Percentiles rank a stretch among this genome's conserved stretches.
These are phyloP conservation scores for Dermochelys coriacea DNA, from an alignment of 2,797 vertebrate genomes.

Conservation along the genomic window DNA sequence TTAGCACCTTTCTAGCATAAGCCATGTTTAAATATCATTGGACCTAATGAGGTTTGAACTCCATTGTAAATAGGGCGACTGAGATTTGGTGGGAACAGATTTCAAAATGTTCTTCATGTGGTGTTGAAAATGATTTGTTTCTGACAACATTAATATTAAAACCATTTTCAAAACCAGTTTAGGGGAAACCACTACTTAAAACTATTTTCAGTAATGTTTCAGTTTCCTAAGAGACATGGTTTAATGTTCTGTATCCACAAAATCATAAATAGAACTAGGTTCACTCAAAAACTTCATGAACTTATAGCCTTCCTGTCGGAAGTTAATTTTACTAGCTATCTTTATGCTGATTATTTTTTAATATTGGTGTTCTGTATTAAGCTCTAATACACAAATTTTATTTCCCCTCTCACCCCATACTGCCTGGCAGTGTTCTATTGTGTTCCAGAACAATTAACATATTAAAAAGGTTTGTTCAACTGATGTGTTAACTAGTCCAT, in stretches of 20 bases:
- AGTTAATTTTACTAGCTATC: constrained; percentile 7
- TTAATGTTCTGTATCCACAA: neutral
- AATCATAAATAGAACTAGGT: neutral
- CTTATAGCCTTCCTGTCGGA: neutral
- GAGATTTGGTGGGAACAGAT: constrained; percentile 41
- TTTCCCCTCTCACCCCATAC: constrained; percentile 22
- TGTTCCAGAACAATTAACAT: constrained; percentile 22
- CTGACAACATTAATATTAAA: constrained; percentile 21
- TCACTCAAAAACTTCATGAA: neutral
- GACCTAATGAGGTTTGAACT: neutral
- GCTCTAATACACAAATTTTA: neutral
- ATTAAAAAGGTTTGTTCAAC: constrained; percentile 23
- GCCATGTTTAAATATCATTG: constrained; percentile 31
- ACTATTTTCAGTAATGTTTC: neutral
- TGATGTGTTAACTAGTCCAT: neutral
- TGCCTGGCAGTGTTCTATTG: neutral
- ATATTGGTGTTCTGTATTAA: neutral
- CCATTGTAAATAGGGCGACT: constrained; percentile 21
- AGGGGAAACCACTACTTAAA: constrained; percentile 17
- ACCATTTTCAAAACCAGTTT: constrained; percentile 23
- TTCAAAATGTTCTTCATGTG: constrained; percentile 17
- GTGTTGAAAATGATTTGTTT: constrained; percentile 40
- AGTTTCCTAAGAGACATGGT: neutral
- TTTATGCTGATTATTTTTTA: constrained; percentile 1
- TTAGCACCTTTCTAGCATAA: constrained; percentile 45